Conservation (phyloP, 2,797 vertebrate genomes). For the Clamator glandarius region DNA sequence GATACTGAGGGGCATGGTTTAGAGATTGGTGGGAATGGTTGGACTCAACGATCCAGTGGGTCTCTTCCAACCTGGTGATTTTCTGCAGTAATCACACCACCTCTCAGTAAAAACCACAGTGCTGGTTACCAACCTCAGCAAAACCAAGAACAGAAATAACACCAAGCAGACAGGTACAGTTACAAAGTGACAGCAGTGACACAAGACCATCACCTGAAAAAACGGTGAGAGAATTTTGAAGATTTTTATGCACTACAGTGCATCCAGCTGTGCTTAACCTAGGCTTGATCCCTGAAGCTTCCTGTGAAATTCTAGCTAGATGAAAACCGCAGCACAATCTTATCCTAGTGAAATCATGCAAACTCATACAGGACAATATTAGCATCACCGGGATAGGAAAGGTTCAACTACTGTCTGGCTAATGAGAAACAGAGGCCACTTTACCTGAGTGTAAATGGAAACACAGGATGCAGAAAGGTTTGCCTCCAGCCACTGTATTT, state of each 20-base stretch:
- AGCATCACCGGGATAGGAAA: neutral
- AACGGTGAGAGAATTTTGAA: neutral
- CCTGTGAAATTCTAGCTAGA: neutral
- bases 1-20: no score
- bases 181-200: neutral
- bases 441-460: neutral
- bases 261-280: neutral
- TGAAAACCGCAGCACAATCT: neutral
- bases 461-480: neutral
- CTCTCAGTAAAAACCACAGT: neutral
- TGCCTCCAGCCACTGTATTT: neutral
- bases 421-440: neutral
- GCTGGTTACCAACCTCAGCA: neutral
- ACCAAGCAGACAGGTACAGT: neutral
- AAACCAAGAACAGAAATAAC: neutral
- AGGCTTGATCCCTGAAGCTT: neutral
- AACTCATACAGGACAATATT: neutral
- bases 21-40: no score
- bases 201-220: neutral
- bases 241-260: neutral
- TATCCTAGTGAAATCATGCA: neutral
- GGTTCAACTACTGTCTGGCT: accelerated
- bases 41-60: no score
- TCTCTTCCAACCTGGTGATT: no score
- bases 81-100: neutral